These are phyloP conservation scores for Struthio camelus DNA, from an alignment of 2,113 vertebrate species.

Conservation along the genomic window DNA sequence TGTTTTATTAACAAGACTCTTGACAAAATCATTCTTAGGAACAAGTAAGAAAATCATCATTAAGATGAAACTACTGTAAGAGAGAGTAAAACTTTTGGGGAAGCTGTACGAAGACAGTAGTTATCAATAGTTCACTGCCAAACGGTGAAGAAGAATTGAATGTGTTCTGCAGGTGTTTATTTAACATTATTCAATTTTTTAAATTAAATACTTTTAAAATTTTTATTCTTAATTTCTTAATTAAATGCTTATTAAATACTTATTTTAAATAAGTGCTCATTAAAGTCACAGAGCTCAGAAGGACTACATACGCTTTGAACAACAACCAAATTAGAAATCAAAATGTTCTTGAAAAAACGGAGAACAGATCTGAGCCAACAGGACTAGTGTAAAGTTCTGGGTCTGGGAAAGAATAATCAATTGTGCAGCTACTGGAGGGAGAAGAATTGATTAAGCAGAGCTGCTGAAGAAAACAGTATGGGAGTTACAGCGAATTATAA, in stretches of 20 bases:
- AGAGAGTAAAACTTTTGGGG: background rate
- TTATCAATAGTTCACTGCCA: background rate
- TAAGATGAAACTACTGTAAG: background rate
- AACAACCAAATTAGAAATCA: background rate
- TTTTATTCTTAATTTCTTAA: background rate
- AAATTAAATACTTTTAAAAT: background rate
- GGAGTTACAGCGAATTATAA: background rate
- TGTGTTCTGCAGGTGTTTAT: background rate
- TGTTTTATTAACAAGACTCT: background rate
- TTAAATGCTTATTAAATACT: background rate
- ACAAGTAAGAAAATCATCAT: background rate
- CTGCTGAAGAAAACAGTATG: background rate
- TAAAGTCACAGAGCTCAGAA: background rate
- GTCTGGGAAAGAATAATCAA: background rate
- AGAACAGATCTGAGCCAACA: background rate
- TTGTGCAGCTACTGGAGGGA: background rate
- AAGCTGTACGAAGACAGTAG: background rate
- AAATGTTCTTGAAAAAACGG: background rate
- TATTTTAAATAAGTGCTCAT: background rate
- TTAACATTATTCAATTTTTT: background rate
- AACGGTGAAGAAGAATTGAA: background rate
- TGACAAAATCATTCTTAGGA: background rate
- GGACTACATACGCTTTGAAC: accelerated
- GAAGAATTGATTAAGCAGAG: background rate
- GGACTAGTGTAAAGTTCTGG: background rate